Conservation (phyloP, 2,113 vertebrate genomes). For the Rhea pennata region DNA sequence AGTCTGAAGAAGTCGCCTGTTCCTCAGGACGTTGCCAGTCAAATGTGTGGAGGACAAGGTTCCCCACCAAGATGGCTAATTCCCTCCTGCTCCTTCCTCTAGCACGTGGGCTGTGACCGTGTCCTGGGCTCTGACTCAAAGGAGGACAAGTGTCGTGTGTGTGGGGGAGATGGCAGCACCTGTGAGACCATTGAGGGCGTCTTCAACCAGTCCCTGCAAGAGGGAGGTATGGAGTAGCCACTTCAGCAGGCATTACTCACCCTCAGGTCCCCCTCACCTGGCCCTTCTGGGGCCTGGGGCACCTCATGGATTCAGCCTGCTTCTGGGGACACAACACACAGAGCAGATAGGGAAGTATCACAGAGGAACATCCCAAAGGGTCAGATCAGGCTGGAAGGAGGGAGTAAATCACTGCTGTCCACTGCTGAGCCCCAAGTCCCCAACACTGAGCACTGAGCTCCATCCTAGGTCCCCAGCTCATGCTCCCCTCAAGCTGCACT, state of each 20-base stretch:
- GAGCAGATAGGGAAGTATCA: not conserved
- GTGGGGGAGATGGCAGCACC: slow-evolving; percentile 91
- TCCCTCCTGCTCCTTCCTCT: not conserved
- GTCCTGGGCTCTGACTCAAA: slow-evolving; percentile 91
- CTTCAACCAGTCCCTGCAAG: slow-evolving; percentile 88
- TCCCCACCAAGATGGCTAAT: not conserved
- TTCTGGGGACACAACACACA: not conserved
- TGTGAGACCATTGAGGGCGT: slow-evolving; percentile 91
- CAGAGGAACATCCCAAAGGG: not conserved
- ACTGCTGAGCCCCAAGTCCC: rapidly evolving
- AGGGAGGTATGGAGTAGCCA: slow-evolving; percentile 83
- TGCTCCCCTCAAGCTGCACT: rapidly evolving
- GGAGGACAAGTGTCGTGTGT: slow-evolving; percentile 93
- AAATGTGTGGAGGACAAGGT: not conserved
- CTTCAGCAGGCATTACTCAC: rapidly evolving
- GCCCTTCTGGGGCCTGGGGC: not conserved
- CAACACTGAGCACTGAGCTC: rapidly evolving
- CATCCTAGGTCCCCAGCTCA: not conserved
- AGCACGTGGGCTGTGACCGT: slow-evolving; percentile 97
- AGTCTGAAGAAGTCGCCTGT: not conserved
- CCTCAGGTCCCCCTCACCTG: rapidly evolving
- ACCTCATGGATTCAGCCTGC: not conserved
- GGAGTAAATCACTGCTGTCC: not conserved
- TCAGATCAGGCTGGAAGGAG: not conserved
- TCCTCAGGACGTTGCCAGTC: not conserved